phyloP scores from a whole-genome alignment of 2,797 vertebrate species.

The Novumbra hubbsi region DNA sequence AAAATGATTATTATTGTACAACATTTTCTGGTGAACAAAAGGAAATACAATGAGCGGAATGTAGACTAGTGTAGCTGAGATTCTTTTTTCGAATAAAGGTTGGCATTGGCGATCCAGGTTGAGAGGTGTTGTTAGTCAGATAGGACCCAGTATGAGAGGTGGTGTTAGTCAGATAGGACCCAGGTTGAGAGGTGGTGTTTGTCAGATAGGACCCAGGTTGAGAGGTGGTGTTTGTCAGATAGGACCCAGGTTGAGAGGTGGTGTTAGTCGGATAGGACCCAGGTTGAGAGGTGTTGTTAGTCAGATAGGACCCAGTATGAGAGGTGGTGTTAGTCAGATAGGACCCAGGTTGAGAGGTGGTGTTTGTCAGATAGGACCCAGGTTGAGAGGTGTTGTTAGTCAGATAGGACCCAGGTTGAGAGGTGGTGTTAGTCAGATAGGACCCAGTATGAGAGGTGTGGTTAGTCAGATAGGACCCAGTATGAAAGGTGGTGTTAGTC shows the following conservation, averaged over 20 bases:
- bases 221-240: no score
- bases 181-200: slow-evolving; percentile 14
- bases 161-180: slow-evolving; percentile 25
- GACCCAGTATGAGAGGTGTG: not conserved
- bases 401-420: slow-evolving; percentile 23
- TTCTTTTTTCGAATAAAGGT: not conserved
- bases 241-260: not conserved
- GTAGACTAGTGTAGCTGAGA: slow-evolving; percentile 32
- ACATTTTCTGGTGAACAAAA: slow-evolving; percentile 38
- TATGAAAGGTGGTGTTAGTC: not conserved
- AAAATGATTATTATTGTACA: slow-evolving; percentile 39
- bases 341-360: slow-evolving; percentile 9
- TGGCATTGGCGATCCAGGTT: not conserved
- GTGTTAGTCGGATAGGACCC: slow-evolving; percentile 29
- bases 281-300: slow-evolving; percentile 4
- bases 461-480: slow-evolving; percentile 28
- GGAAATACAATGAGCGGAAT: slow-evolving; percentile 45
- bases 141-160: slow-evolving; percentile 6
- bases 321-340: slow-evolving; percentile 28
- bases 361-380: no score
- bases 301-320: no score
- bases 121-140: slow-evolving; percentile 28
- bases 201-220: slow-evolving; percentile 23
- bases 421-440: no score
- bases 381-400: slow-evolving; percentile 17